Conservation (phyloP, 2,113 vertebrate species). For the Mus pahari region DNA sequence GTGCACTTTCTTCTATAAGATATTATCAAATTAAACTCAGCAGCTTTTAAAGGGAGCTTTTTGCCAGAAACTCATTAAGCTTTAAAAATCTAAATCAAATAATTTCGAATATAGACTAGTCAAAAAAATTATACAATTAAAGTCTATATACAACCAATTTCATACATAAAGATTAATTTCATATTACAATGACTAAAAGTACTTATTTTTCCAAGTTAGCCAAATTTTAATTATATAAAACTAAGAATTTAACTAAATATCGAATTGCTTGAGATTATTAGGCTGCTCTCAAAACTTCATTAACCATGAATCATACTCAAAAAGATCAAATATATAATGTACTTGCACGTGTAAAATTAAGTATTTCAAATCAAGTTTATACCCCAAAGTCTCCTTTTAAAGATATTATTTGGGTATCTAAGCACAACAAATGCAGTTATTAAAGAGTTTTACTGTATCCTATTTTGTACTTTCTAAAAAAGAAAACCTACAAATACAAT, state of each 20-base stretch:
- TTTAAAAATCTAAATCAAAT: constrained; percentile 65
- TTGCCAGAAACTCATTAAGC: constrained; percentile 69
- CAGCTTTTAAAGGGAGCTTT: constrained; percentile 59
- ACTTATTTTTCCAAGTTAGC: constrained; percentile 56
- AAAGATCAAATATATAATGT: constrained; percentile 35
- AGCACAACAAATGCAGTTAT: constrained; percentile 20
- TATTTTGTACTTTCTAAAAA: constrained; percentile 33
- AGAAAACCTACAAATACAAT: constrained; percentile 38
- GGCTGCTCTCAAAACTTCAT: constrained; percentile 53
- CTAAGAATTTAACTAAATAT: constrained; percentile 47
- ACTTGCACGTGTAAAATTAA: constrained; percentile 48
- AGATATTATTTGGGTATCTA: background rate
- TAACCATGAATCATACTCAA: constrained; percentile 36
- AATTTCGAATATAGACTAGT: constrained; percentile 60
- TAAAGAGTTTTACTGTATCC: constrained; percentile 41
- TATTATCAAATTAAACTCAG: constrained; percentile 70
- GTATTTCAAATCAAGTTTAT: constrained; percentile 52
- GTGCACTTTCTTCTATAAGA: constrained; percentile 67
- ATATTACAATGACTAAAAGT: constrained; percentile 60
- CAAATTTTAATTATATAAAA: constrained; percentile 64
- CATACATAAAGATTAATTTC: constrained; percentile 55
- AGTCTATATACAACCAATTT: constrained; percentile 48
- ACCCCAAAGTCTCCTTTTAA: constrained; percentile 32
- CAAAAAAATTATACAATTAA: constrained; percentile 56
- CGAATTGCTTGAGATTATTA: constrained; percentile 39